Evolutionary conservation across 2,888 invertebrate species (phyloP).

Genomic region (Imbricaverruca yamaguchii): DNA sequence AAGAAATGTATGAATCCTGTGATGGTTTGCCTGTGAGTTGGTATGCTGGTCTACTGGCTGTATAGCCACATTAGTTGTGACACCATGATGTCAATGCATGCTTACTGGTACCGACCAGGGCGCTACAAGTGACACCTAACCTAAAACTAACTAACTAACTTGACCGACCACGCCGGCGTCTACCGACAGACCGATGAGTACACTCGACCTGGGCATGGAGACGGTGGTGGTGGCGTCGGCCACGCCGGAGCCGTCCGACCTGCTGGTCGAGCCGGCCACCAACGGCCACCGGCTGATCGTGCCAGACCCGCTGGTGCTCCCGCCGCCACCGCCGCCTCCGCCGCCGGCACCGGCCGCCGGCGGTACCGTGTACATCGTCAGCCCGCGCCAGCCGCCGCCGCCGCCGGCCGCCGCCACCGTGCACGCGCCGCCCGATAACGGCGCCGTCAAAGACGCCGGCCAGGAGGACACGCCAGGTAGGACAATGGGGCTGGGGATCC

Average conservation of each 20-base stretch:
- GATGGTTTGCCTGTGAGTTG: no score
- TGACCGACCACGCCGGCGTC: no score
- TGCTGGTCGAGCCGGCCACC: not conserved
- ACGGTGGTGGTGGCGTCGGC: slow-evolving; percentile 16
- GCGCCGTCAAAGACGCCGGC: not conserved
- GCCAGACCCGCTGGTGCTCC: not conserved
- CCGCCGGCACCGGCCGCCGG: not conserved
- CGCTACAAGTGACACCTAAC: no score
- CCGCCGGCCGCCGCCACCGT: not conserved
- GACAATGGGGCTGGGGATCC: not conserved
- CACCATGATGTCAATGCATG: no score
- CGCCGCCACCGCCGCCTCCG: not conserved
- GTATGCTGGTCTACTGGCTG: no score
- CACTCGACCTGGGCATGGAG: slow-evolving; percentile 11
- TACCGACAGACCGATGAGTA: not conserved
- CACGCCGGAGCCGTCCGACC: not conserved
- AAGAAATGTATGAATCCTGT: no score
- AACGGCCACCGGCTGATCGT: not conserved
- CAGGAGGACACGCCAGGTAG: not conserved
- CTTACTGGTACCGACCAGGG: no score
- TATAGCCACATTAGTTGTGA: no score
- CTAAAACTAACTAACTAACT: no score
- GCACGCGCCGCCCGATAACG: not conserved
- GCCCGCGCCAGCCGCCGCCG: not conserved
- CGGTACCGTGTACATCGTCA: not conserved